These are phyloP conservation scores for Ptychoptera contaminata DNA, from an alignment of 2,888 invertebrate genomes.

Conservation along the genomic window DNA sequence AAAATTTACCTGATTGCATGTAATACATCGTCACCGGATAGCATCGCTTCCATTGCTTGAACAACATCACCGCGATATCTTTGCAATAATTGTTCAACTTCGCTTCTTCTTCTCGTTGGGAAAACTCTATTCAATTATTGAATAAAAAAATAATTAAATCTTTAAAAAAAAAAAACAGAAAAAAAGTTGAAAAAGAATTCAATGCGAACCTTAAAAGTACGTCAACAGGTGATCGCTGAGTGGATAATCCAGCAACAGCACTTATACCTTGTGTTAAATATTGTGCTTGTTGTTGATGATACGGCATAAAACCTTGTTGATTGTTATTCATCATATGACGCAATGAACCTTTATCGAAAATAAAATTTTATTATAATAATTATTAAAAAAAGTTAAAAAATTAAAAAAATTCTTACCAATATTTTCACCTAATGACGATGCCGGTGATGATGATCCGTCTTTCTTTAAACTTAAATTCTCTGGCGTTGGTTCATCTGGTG, in stretches of 20 bases:
- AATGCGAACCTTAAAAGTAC: constrained; percentile 44
- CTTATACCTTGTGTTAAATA: constrained; percentile 22
- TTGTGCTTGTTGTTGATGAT: constrained; percentile 27
- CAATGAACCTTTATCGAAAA: constrained; percentile 10
- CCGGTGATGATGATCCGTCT: constrained; percentile 32
- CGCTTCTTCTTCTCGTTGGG: constrained; percentile 68
- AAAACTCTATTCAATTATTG: constrained; percentile 45
- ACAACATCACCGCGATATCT: constrained; percentile 79
- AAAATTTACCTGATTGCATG: constrained; percentile 16
- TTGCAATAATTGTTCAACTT: constrained; percentile 72
- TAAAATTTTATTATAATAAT: neutral
- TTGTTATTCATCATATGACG: constrained; percentile 18
- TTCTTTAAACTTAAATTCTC: constrained; percentile 71
- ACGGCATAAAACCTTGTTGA: constrained; percentile 33
- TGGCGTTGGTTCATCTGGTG: constrained; percentile 42
- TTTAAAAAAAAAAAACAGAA: neutral
- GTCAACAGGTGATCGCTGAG: constrained; percentile 64
- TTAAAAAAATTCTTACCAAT: no score
- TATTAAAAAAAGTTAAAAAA: no score
- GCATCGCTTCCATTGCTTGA: constrained; percentile 83
- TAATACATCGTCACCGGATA: constrained; percentile 40
- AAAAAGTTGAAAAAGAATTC: no score
- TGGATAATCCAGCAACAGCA: constrained; percentile 19
- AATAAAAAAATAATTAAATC: neutral
- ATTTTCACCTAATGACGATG: constrained; percentile 24